phyloP scores from a whole-genome alignment of 2,797 vertebrate species.

The Phataginus tricuspis region DNA sequence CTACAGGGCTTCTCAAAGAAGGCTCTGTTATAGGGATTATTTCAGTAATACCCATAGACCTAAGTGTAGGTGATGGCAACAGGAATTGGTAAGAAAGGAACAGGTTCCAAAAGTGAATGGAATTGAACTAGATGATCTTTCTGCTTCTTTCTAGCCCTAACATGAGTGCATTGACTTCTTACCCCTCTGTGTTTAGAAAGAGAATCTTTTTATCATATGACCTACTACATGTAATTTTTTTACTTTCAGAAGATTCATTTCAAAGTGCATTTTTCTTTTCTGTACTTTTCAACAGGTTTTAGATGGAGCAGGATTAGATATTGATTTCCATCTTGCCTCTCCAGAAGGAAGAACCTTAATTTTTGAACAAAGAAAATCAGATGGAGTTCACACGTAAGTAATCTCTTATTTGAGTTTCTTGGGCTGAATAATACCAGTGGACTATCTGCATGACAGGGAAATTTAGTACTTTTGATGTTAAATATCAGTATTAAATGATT shows the following conservation, averaged over 20 bases:
- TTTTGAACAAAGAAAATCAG: slow-evolving; percentile 95
- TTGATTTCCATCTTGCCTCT: slow-evolving; percentile 94
- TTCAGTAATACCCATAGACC: not conserved
- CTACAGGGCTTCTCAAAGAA: not conserved
- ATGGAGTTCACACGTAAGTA: slow-evolving; percentile 98
- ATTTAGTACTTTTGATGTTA: not conserved
- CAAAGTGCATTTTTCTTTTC: slow-evolving; percentile 21
- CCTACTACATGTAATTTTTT: slow-evolving; percentile 9
- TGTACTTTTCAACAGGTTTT: slow-evolving; percentile 89
- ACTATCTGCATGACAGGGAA: not conserved
- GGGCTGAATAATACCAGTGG: not conserved
- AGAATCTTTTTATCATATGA: not conserved
- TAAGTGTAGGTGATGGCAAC: slow-evolving; percentile 26
- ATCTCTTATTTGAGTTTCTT: slow-evolving; percentile 36
- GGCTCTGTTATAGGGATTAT: slow-evolving; percentile 7
- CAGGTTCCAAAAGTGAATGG: slow-evolving; percentile 32
- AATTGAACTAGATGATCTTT: slow-evolving; percentile 20
- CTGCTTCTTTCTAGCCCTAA: not conserved
- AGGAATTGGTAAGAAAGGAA: slow-evolving; percentile 7
- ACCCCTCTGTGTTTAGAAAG: slow-evolving; percentile 13
- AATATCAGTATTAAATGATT: slow-evolving; percentile 34
- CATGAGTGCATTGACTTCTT: not conserved
- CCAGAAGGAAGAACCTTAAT: slow-evolving; percentile 92
- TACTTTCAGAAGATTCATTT: slow-evolving; percentile 14
- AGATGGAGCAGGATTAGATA: slow-evolving; percentile 96